Percentiles rank a stretch among this genome's conserved stretches.
phyloP scores from a whole-genome alignment of 2,797 vertebrate species.

The Thripadectes ignobilis region DNA sequence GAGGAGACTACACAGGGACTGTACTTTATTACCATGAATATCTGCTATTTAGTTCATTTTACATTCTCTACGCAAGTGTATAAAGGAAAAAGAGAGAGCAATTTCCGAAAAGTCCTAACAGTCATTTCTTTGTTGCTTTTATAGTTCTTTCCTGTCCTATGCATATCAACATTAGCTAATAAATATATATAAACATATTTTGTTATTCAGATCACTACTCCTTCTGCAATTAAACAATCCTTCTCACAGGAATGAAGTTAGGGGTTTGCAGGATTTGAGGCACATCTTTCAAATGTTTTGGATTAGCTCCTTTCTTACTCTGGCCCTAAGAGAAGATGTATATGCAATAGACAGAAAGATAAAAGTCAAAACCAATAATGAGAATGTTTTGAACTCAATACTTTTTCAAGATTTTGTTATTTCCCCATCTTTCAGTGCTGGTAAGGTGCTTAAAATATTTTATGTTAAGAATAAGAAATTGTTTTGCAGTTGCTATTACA shows the following conservation, averaged over 20 bases:
- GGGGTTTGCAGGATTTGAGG: background rate
- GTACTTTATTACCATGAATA: conserved; percentile 17
- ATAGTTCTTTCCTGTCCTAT: background rate
- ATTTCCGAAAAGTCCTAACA: background rate
- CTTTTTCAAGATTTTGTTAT: background rate
- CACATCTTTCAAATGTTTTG: background rate
- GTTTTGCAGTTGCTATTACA: background rate
- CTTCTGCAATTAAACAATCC: background rate
- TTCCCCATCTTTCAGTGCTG: background rate
- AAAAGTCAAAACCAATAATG: background rate
- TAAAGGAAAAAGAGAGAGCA: background rate
- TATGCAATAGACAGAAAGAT: background rate
- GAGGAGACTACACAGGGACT: background rate
- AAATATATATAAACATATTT: background rate
- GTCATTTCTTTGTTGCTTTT: background rate
- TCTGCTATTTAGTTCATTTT: conserved; percentile 14
- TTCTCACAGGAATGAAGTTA: background rate
- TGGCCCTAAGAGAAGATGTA: background rate
- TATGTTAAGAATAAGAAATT: background rate
- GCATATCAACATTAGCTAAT: background rate
- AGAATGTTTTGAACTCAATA: background rate
- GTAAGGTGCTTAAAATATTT: background rate
- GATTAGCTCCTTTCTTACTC: background rate
- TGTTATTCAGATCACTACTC: background rate
- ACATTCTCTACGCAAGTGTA: background rate